Percentiles rank a stretch among this genome's conserved stretches.
phyloP scores from a whole-genome alignment of 2,888 invertebrate species.

The Timema cristinae region DNA sequence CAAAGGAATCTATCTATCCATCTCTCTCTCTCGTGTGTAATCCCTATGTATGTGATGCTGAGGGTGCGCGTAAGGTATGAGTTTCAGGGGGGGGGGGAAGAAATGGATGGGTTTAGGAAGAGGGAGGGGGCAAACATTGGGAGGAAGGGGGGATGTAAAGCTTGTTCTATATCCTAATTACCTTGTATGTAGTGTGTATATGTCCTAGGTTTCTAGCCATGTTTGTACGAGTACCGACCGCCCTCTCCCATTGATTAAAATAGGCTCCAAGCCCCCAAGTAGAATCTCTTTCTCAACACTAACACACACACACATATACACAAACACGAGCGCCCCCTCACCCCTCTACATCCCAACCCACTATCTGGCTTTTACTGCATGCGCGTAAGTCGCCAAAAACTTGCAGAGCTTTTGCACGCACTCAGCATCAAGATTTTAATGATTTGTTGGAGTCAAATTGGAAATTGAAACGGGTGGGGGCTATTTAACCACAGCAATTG shows the following conservation, averaged over 20 bases:
- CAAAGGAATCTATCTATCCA: conserved; percentile 17
- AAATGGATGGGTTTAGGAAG: background rate
- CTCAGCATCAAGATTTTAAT: too few species aligned
- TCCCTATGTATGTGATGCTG: background rate
- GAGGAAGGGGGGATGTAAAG: too few species aligned
- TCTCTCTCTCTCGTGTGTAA: conserved; percentile 8
- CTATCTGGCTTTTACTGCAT: background rate
- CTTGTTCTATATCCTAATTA: conserved; percentile 16
- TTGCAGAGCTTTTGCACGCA: too few species aligned
- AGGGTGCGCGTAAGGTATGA: too few species aligned
- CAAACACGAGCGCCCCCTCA: background rate
- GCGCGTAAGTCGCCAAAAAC: conserved; percentile 8
- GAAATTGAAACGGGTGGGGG: too few species aligned
- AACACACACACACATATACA: background rate
- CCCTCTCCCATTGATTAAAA: conserved; percentile 14
- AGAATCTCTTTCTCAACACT: background rate
- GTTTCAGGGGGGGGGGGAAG: background rate
- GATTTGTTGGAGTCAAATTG: too few species aligned
- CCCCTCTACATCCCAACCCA: background rate
- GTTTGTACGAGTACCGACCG: background rate
- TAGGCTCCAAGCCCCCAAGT: too few species aligned
- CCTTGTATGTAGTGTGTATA: background rate
- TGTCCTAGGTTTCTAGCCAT: background rate
- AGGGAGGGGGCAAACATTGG: conserved; percentile 1
- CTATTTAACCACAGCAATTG: too few species aligned